These are phyloP conservation scores for Uromys caudimaculatus DNA, from an alignment of 2,797 vertebrate genomes.

Conservation along the genomic window DNA sequence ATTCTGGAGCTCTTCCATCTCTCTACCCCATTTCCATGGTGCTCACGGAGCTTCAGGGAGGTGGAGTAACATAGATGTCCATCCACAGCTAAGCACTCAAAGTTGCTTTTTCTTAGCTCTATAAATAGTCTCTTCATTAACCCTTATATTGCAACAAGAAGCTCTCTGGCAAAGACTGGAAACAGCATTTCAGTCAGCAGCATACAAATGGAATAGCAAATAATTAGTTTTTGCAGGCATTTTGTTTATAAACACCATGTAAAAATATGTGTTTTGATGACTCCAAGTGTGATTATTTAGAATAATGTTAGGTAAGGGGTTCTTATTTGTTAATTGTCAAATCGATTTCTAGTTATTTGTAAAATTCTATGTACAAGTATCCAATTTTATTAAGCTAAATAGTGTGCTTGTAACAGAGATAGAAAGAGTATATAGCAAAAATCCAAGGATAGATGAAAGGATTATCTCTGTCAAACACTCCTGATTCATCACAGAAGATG, in stretches of 20 bases:
- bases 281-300: not conserved
- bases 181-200: not conserved
- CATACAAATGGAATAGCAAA: not conserved
- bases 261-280: not conserved
- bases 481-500: not conserved
- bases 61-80: too few species aligned
- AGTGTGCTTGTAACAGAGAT: not conserved
- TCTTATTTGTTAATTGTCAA: not conserved
- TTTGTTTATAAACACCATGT: not conserved
- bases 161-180: not conserved
- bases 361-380: not conserved
- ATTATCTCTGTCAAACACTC: not conserved
- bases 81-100: not conserved
- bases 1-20: not conserved
- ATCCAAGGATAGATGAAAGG: not conserved
- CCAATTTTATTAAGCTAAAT: not conserved
- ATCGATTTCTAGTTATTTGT: not conserved
- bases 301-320: not conserved
- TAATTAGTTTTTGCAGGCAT: not conserved
- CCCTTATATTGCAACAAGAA: not conserved
- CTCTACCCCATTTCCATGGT: not conserved
- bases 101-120: not conserved
- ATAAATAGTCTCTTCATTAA: not conserved
- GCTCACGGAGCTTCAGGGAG: not conserved
- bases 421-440: not conserved